phyloP scores from a whole-genome alignment of 2,113 vertebrate genomes.

The Brachirus orientalis region DNA sequence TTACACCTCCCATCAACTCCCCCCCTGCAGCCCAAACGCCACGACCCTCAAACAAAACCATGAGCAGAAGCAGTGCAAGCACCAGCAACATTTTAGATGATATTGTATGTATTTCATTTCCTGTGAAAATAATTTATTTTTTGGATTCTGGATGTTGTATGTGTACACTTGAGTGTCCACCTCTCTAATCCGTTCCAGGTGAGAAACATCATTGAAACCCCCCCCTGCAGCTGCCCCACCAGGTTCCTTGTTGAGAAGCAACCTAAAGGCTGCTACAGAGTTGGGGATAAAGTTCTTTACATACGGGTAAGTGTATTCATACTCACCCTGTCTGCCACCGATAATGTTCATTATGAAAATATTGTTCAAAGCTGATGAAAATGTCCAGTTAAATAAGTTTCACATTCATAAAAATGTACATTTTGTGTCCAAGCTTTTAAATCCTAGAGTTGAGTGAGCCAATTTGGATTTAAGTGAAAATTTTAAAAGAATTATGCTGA shows the following conservation, averaged over 20 bases:
- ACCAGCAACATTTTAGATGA: slow-evolving; percentile 89
- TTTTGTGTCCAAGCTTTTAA: too few relatives aligned
- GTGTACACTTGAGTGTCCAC: neutral
- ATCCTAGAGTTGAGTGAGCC: too few relatives aligned
- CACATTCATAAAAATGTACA: too few relatives aligned
- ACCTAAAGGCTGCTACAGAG: slow-evolving; percentile 93
- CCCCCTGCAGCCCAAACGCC: slow-evolving; percentile 39
- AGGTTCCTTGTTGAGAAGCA: slow-evolving; percentile 95
- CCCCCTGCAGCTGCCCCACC: slow-evolving; percentile 91
- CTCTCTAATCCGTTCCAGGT: slow-evolving; percentile 80
- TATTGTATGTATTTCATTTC: slow-evolving; percentile 82
- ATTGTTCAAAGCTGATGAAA: too few relatives aligned
- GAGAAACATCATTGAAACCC: slow-evolving; percentile 91
- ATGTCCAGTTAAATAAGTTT: too few relatives aligned
- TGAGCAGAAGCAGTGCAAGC: slow-evolving; percentile 85
- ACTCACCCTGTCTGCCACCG: neutral
- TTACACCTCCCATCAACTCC: slow-evolving; percentile 22
- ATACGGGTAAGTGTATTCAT: slow-evolving; percentile 87
- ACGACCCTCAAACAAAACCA: slow-evolving; percentile 82
- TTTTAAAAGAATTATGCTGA: too few relatives aligned
- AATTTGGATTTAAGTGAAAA: too few relatives aligned
- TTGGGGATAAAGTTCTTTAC: slow-evolving; percentile 97
- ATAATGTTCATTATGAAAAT: neutral
- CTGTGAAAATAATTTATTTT: neutral
- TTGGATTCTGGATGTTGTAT: too few relatives aligned